Percentiles rank a stretch among this genome's conserved stretches.
Conservation (phyloP, 37 sponge, comb jelly and placozoan species). For the Axinella damicornis region DNA sequence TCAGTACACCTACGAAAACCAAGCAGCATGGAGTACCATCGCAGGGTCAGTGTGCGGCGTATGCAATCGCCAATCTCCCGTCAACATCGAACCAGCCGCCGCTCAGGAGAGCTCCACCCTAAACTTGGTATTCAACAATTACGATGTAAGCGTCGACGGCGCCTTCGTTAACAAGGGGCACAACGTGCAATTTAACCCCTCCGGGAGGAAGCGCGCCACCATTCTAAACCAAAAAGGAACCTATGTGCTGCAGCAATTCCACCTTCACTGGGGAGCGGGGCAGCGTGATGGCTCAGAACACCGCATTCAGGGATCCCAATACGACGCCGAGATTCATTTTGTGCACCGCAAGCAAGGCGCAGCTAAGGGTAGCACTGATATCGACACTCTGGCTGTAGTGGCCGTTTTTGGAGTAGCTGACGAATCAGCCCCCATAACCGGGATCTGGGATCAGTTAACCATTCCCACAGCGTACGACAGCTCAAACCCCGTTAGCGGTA, state of each 20-base stretch:
- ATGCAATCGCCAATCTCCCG: constrained; percentile 42
- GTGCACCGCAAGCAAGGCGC: constrained; percentile 19
- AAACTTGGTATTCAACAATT: not conserved
- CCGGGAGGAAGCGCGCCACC: not conserved
- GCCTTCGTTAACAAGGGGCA: not conserved
- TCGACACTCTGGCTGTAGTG: constrained; percentile 24
- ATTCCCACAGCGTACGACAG: not conserved
- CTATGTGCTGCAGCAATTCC: constrained; percentile 59
- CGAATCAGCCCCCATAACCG: not conserved
- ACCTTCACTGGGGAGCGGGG: constrained; percentile 70
- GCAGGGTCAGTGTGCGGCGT: not conserved
- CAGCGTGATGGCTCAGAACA: constrained; percentile 61
- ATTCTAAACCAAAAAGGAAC: constrained; percentile 33
- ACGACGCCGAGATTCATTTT: constrained; percentile 56
- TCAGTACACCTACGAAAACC: constrained; percentile 39
- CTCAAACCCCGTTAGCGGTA: not conserved
- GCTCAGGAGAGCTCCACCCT: not conserved
- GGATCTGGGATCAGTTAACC: constrained; percentile 19
- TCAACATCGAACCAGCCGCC: constrained; percentile 20
- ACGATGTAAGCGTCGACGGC: not conserved
- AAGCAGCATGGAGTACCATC: constrained; percentile 36
- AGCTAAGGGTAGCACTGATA: not conserved
- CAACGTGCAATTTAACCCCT: not conserved
- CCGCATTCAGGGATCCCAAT: constrained; percentile 7
- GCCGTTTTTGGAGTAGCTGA: constrained; percentile 43